A percentile compares a stretch with the other conserved stretches of the same genome.
These are phyloP conservation scores for Caradrina clavipalpis DNA, from an alignment of 2,888 invertebrate genomes.

Conservation along the genomic window DNA sequence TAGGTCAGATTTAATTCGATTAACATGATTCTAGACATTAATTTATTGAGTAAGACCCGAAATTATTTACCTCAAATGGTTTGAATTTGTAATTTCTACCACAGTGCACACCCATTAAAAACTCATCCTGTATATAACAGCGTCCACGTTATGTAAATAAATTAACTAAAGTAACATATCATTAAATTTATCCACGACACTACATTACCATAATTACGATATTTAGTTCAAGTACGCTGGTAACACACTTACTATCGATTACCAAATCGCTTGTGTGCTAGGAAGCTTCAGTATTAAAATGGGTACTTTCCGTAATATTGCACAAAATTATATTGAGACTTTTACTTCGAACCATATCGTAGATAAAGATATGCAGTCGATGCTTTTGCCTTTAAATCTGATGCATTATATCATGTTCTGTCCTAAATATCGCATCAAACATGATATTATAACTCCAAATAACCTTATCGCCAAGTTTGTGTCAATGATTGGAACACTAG, in stretches of 20 bases:
- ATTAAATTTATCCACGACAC: not conserved
- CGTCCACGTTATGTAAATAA: not conserved
- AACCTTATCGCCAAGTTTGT: not conserved
- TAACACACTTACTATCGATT: not conserved
- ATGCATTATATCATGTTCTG: constrained; percentile 15
- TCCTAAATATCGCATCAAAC: constrained; percentile 20
- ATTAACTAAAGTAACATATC: not conserved
- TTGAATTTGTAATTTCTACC: too few relatives aligned
- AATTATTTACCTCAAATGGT: too few relatives aligned
- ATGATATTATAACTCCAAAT: constrained; percentile 9
- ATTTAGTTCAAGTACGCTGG: not conserved
- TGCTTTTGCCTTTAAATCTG: constrained; percentile 21
- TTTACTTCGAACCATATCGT: not conserved
- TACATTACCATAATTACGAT: not conserved
- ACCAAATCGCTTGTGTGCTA: not conserved
- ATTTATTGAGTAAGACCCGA: too few relatives aligned
- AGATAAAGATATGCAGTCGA: constrained; percentile 17
- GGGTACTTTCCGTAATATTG: not conserved
- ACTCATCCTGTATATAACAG: not conserved
- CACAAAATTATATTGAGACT: not conserved
- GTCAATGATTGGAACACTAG: constrained; percentile 4
- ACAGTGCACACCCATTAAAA: too few relatives aligned
- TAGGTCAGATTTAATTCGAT: too few relatives aligned
- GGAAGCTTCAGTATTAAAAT: constrained; percentile 1
- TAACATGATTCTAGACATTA: too few relatives aligned